These are phyloP conservation scores for Bradynema listronoti DNA, from an alignment of 1,140 invertebrate genomes.

Conservation along the genomic window DNA sequence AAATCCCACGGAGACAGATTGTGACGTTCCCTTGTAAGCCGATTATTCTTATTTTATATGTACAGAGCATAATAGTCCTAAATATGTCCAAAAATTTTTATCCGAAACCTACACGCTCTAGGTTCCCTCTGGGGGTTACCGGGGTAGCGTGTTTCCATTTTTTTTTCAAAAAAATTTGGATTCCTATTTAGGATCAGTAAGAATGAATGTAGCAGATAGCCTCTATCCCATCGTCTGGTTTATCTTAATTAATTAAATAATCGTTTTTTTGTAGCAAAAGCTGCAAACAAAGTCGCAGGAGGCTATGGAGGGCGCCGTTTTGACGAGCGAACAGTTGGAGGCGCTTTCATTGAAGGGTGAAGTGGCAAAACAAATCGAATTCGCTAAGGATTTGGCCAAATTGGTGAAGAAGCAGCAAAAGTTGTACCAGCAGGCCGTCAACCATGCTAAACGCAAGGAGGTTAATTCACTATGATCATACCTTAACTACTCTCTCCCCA, in stretches of 20 bases:
- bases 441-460: too few species aligned
- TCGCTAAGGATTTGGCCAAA: slow-evolving; percentile 24
- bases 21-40: too few species aligned
- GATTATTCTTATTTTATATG: too few species aligned
- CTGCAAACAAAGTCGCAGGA: slow-evolving; percentile 11
- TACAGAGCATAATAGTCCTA: too few species aligned
- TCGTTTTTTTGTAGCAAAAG: slow-evolving; percentile 14
- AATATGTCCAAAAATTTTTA: too few species aligned
- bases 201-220: background rate
- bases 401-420: slow-evolving; percentile 14
- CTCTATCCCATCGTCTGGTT: background rate
- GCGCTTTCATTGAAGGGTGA: slow-evolving; percentile 26
- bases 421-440: slow-evolving; percentile 14
- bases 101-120: background rate
- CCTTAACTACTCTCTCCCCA: too few species aligned
- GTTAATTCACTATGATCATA: too few species aligned
- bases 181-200: background rate
- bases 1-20: too few species aligned
- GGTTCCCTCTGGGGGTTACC: background rate
- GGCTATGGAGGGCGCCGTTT: slow-evolving; percentile 2
- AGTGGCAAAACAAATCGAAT: slow-evolving; percentile 23
- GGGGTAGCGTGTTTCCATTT: background rate
- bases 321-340: slow-evolving; percentile 17
- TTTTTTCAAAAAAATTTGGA: background rate
- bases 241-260: slow-evolving; percentile 4